Conservation (phyloP, 2,797 vertebrate genomes). For the Sternotherus odoratus region DNA sequence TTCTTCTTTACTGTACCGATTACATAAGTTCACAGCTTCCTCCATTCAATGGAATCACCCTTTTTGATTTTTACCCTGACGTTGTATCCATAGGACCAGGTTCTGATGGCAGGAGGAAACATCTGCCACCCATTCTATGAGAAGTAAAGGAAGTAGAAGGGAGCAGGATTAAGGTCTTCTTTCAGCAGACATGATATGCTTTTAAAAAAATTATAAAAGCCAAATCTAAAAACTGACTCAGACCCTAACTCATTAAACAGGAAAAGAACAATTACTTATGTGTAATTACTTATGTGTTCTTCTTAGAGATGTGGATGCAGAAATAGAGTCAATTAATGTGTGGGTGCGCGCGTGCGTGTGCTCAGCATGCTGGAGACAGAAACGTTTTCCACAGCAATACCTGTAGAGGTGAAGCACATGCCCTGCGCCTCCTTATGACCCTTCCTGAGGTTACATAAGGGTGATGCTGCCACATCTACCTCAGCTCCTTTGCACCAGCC, state of each 20-base stretch:
- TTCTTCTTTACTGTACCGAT: neutral
- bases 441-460: neutral
- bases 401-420: neutral
- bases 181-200: neutral
- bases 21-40: neutral
- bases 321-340: neutral
- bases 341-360: fast-evolving
- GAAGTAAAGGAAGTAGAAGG: neutral
- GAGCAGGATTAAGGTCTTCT: neutral
- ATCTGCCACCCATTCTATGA: neutral
- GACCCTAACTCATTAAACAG: neutral
- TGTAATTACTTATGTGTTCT: neutral
- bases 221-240: neutral
- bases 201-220: neutral
- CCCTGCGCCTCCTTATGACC: neutral
- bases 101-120: neutral
- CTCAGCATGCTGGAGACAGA: neutral
- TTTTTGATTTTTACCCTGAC: neutral
- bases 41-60: neutral
- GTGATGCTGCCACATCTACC: neutral
- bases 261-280: neutral
- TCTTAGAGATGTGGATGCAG: neutral
- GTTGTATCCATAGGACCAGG: neutral
- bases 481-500: neutral
- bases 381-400: neutral